Conservation (phyloP, 2,113 vertebrate genomes). For the Thermophis baileyi region DNA sequence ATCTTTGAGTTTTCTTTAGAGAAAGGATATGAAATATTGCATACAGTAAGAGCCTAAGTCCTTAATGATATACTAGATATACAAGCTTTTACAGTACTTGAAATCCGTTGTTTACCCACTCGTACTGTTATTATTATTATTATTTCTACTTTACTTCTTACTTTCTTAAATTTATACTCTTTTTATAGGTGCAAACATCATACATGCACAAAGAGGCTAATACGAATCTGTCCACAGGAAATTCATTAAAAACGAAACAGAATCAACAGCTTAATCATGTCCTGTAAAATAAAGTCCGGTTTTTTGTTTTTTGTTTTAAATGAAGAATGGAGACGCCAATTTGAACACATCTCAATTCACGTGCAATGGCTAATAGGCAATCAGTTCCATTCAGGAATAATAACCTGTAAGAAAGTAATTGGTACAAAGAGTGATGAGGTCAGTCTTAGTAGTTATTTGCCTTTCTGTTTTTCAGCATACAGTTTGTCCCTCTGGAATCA, state of each 20-base stretch:
- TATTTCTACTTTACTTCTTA: neutral
- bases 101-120: neutral
- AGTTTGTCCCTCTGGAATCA: neutral
- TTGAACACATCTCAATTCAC: neutral
- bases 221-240: neutral
- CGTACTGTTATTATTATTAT: neutral
- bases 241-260: neutral
- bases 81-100: neutral
- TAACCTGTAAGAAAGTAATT: conserved; percentile 1
- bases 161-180: neutral
- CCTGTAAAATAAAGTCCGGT: neutral
- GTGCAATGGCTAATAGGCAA: neutral
- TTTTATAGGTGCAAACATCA: neutral
- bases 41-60: neutral
- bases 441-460: neutral
- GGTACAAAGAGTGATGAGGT: neutral
- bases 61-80: neutral
- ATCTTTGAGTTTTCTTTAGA: neutral
- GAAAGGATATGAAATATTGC: neutral
- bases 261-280: neutral
- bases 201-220: neutral
- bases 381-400: neutral
- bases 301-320: too few species aligned
- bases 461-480: neutral
- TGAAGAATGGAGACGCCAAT: neutral